These are phyloP conservation scores for Frankliniella intonsa DNA, from an alignment of 2,888 invertebrate species.

Conservation along the genomic window DNA sequence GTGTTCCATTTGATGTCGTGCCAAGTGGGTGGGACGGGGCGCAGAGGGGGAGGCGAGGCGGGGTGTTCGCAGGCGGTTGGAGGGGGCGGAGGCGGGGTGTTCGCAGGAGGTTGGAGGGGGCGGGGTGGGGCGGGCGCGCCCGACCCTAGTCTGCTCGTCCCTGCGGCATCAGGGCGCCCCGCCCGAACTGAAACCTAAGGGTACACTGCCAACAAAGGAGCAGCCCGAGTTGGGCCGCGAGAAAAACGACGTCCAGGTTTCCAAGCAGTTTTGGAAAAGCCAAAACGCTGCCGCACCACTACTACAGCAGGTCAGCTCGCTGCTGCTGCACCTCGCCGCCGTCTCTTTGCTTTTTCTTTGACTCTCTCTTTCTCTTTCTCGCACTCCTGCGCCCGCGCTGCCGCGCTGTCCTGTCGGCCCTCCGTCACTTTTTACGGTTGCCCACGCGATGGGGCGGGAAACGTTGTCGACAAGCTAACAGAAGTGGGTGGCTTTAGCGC, in stretches of 20 bases:
- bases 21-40: conserved; percentile 3
- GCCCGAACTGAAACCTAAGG: not conserved
- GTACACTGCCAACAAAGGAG: not conserved
- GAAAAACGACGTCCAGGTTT: too few species aligned
- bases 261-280: too few species aligned
- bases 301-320: too few species aligned
- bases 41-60: not conserved
- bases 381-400: not conserved
- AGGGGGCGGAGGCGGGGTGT: not conserved
- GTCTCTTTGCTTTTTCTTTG: not conserved
- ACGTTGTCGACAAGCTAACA: not conserved
- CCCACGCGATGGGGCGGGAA: not conserved
- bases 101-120: not conserved
- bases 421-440: not conserved
- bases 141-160: not conserved
- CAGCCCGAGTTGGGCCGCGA: not conserved
- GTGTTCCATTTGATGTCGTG: conserved; percentile 16
- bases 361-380: not conserved
- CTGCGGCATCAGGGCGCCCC: too few species aligned
- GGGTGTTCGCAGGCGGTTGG: not conserved
- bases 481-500: not conserved
- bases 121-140: not conserved
- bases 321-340: too few species aligned
- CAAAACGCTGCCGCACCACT: too few species aligned
- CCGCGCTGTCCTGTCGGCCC: not conserved